Evolutionary conservation across 37 sponge, comb jelly and placozoan species (phyloP).

Genomic region (Geodia barretti): DNA sequence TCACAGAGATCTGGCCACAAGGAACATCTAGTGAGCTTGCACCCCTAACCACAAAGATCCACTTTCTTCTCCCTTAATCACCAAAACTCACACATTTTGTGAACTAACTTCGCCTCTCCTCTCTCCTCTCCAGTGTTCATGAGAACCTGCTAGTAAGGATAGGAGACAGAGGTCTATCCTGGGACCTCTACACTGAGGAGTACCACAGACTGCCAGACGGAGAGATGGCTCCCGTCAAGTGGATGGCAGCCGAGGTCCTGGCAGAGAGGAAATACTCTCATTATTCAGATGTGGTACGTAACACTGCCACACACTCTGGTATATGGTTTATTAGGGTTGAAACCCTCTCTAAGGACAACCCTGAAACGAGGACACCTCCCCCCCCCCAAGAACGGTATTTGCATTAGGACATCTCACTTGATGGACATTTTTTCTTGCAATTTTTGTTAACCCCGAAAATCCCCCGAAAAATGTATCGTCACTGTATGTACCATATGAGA

Average conservation of each 20-base stretch:
- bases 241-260: conserved; percentile 80
- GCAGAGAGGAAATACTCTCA: conserved; percentile 47
- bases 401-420: too few species aligned
- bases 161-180: conserved; percentile 75
- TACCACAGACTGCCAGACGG: conserved; percentile 56
- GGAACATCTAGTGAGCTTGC: conserved; percentile 79
- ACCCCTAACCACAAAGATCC: background rate
- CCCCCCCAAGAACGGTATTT: too few species aligned
- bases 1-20: conserved; percentile 84
- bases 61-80: background rate
- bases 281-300: conserved; percentile 84
- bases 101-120: background rate
- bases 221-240: conserved; percentile 73
- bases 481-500: too few species aligned
- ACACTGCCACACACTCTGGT: background rate
- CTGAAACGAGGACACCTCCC: too few species aligned
- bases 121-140: conserved; percentile 51
- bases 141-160: conserved; percentile 71
- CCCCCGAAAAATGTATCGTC: too few species aligned
- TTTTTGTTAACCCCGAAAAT: too few species aligned
- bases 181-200: conserved; percentile 87
- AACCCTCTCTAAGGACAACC: too few species aligned
- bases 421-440: too few species aligned
- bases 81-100: background rate
- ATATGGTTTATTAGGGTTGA: too few species aligned